Evolutionary conservation across 2,797 vertebrate species (phyloP), one percentile per base, ranked within the genome.

Genomic region (Atherinosoma microstoma): DNA sequence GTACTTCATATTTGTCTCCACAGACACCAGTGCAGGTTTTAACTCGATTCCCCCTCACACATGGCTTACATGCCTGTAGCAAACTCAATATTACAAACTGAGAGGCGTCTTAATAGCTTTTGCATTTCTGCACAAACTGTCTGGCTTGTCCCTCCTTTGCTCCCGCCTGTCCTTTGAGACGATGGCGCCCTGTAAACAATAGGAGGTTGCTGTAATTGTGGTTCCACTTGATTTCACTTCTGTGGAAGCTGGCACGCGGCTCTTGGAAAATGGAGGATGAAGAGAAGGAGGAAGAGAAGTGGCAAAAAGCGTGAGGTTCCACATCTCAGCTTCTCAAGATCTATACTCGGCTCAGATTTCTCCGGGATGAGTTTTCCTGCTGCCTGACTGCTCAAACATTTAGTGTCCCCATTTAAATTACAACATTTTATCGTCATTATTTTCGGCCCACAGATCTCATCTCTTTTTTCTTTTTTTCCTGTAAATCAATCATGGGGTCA

Each of bases 211-310:
- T 9, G 84, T 92, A 85, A 93, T 91, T 90, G 83, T 68, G 78
- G 88, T 89, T 90, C 80, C 84, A 83, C 86, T 84, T 91, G 79
- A 86, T 84, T 89, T 87, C 86, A 69, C 70, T 69, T 75, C 71
- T 72, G 8, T 75, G 75, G 78, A 85, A 67, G 65, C 63, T 79
- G 80, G 76, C 64, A 20, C 35, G 76, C 70, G 54, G 78, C 74
- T 83, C 65, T 2, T 38, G 65, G 62, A 74, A 65, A 73, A 75
- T 36, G 16, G 34, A 56, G 68, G 64, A 64, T 20, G 63, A 80
- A 66, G 53, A 42, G 36, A 47, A 53, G 24, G 54, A 79, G 16
- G 51, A 64, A 3, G 49, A 57, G 62, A 35, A 73, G 59, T 66
- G 73, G 24, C 62, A 51, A 67, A 56, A 60, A 36, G 57, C 47